phyloP scores from a whole-genome alignment of 2,888 invertebrate species.

The Harpagoxenus sublaevis region DNA sequence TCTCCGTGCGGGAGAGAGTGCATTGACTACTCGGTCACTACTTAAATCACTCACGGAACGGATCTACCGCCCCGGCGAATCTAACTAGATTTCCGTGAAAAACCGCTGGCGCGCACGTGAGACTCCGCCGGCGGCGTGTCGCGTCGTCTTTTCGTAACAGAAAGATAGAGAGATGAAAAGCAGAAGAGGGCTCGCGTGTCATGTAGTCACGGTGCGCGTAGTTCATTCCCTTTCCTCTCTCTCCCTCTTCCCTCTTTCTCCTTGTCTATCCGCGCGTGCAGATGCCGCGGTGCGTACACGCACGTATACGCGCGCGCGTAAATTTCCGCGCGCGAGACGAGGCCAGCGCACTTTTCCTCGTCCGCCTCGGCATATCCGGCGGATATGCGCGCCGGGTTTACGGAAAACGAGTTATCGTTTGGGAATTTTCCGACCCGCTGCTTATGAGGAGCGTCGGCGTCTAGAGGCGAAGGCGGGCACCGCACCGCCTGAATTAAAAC shows the following conservation, averaged over 20 bases:
- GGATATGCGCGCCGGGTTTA: conserved; percentile 6
- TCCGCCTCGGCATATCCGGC: not conserved
- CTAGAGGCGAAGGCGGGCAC: too few relatives aligned
- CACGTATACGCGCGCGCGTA: conserved; percentile 7
- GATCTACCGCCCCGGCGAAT: conserved; percentile 31
- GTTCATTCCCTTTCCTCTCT: not conserved
- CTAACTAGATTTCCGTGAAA: conserved; percentile 58
- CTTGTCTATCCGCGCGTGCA: not conserved
- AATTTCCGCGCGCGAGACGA: conserved; percentile 37
- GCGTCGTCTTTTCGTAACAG: conserved; percentile 17
- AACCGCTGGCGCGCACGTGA: conserved; percentile 64
- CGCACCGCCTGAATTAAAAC: conserved; percentile 22
- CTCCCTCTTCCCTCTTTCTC: not conserved
- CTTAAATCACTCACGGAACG: conserved; percentile 43
- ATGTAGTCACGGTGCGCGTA: not conserved
- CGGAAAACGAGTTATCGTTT: conserved; percentile 39
- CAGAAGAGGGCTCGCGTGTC: not conserved
- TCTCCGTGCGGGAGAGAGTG: not conserved
- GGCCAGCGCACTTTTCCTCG: not conserved
- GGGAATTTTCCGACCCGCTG: conserved; percentile 32
- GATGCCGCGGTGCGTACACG: not conserved
- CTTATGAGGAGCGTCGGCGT: not conserved
- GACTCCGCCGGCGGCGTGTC: conserved; percentile 8
- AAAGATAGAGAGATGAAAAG: conserved; percentile 12
- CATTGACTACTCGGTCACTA: conserved; percentile 43